Percentiles rank a stretch among this genome's conserved stretches.
These are phyloP conservation scores for Luidia sarsii DNA, from an alignment of 53 echinoderm and acorn worm genomes.

Conservation along the genomic window DNA sequence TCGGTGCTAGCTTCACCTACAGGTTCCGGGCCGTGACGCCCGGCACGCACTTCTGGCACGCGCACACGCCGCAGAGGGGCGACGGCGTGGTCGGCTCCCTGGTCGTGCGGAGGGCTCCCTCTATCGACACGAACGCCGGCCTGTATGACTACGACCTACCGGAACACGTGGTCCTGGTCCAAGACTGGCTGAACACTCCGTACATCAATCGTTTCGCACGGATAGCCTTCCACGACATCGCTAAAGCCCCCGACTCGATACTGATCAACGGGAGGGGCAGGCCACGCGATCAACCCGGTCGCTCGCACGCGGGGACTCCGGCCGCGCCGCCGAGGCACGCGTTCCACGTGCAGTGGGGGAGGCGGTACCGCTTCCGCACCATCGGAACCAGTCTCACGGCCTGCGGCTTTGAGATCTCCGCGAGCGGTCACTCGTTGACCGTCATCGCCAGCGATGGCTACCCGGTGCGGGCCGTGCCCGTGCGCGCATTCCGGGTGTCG, in stretches of 20 bases:
- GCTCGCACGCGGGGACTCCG: conserved; percentile 1
- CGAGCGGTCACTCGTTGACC: conserved; percentile 66
- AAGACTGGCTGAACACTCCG: conserved; percentile 46
- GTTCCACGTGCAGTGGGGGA: conserved; percentile 52
- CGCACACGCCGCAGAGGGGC: conserved; percentile 75
- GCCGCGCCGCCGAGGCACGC: conserved; percentile 50
- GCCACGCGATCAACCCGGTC: neutral
- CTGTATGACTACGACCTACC: conserved; percentile 53
- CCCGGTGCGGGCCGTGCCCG: conserved; percentile 56
- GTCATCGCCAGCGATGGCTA: conserved; percentile 81
- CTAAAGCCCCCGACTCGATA: conserved; percentile 47
- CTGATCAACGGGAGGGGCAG: conserved; percentile 80
- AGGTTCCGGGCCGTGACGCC: conserved; percentile 60
- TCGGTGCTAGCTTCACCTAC: conserved; percentile 68
- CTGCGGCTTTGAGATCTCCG: conserved; percentile 64
- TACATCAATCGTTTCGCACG: conserved; percentile 43
- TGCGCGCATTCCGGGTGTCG: conserved; percentile 47
- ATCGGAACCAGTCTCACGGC: conserved; percentile 62
- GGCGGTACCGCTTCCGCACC: conserved; percentile 75
- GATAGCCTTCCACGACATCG: neutral
- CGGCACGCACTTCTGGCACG: conserved; percentile 91
- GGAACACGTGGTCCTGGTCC: conserved; percentile 53
- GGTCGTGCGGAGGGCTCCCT: conserved; percentile 57
- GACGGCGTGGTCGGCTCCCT: conserved; percentile 78
- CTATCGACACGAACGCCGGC: conserved; percentile 33